Percentiles rank a stretch among this genome's conserved stretches.
phyloP scores from a whole-genome alignment of 2,797 vertebrate genomes.

The Hydrolagus colliei region DNA sequence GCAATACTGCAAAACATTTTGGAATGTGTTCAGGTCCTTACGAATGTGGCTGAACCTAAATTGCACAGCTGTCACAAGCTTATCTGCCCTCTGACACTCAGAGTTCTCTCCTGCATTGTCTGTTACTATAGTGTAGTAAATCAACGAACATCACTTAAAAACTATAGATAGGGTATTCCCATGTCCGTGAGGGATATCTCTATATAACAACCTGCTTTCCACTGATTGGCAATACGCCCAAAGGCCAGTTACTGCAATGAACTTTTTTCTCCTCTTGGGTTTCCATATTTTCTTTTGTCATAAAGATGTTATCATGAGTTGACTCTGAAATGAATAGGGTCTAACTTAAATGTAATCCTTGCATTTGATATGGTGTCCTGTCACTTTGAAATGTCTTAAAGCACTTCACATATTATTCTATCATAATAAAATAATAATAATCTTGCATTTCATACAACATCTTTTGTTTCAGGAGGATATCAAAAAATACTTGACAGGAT shows the following conservation, averaged over 20 bases:
- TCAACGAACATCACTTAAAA: neutral
- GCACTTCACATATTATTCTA: too few relatives aligned
- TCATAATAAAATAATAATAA: too few relatives aligned
- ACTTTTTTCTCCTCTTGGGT: neutral
- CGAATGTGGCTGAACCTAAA: neutral
- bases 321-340: too few relatives aligned
- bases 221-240: neutral
- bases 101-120: neutral
- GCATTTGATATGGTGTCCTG: too few relatives aligned
- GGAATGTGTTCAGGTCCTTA: neutral
- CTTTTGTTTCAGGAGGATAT: too few relatives aligned
- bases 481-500: too few relatives aligned
- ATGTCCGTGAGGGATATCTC: neutral
- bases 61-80: neutral
- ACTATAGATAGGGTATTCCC: neutral
- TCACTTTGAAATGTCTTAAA: too few relatives aligned
- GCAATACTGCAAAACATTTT: neutral
- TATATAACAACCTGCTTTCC: too few relatives aligned
- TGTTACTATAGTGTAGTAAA: too few relatives aligned
- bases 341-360: too few relatives aligned
- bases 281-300: neutral
- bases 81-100: neutral
- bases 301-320: neutral
- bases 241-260: neutral
- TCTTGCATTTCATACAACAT: too few relatives aligned